phyloP scores from a whole-genome alignment of 2,113 vertebrate genomes.

The Machaerirhynchus nigripectus region DNA sequence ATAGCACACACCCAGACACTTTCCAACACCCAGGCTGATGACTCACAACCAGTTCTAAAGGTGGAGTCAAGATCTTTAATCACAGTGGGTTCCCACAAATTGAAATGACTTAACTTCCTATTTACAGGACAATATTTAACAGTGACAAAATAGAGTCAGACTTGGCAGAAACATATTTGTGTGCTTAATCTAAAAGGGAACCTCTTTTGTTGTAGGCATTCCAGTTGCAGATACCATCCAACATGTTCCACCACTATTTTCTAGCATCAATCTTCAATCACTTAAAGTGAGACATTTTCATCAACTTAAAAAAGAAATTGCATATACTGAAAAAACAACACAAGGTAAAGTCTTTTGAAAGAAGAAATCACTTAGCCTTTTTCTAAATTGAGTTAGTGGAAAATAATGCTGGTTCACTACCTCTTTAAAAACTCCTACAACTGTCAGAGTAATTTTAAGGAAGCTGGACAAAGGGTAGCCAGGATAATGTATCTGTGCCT shows the following conservation, averaged over 20 bases:
- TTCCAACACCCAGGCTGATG: neutral
- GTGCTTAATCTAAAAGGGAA: neutral
- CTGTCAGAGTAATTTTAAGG: neutral
- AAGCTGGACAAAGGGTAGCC: neutral
- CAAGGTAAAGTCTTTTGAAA: neutral
- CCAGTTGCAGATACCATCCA: neutral
- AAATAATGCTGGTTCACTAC: neutral
- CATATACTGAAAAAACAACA: neutral
- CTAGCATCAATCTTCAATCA: neutral
- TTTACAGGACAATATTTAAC: neutral
- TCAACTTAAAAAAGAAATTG: neutral
- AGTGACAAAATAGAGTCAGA: neutral
- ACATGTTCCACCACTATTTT: neutral
- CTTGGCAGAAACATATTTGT: neutral
- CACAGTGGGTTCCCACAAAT: neutral
- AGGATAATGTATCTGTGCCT: neutral
- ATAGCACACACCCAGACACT: neutral
- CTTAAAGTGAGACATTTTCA: neutral
- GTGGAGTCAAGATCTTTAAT: neutral
- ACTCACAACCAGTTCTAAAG: neutral
- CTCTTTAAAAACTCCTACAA: neutral
- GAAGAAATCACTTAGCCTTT: neutral
- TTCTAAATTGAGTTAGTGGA: neutral
- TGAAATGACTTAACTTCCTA: neutral
- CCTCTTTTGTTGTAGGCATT: neutral